Base-by-base conservation (phyloP, 30 jellyfish, hydroid and myxozoan species). In the Nemopilema nomurai region DNA sequence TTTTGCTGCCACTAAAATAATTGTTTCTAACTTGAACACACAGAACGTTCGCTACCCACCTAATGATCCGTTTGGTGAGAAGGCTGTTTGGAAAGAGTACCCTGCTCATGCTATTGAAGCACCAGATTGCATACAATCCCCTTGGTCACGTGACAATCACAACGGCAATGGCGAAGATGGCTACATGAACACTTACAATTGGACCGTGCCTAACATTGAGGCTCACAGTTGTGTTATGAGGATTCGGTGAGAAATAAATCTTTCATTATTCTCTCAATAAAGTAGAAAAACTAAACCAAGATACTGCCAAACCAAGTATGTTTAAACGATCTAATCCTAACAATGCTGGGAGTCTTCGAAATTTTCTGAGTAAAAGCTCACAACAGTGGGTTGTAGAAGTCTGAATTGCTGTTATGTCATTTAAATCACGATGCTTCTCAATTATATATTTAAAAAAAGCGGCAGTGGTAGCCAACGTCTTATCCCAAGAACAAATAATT, bases 141-240 rank as follows among this genome's bases (percentile, higher is more conserved):
- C 96, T 4, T 80, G 89, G 89, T 94, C 99, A 84, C 99, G 99
- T 79, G 99, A 94, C 66, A 94, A 94, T 71, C 99, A 94, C 87
- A 68, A 77, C 67, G 99, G 99, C 21, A 94, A 94, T 82, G 99
- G 99, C 28, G 62, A 53, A 16, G 84, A 80, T 51, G 99, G 97
- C 17, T 74, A 21, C 62, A 90, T 97, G 86, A 88, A 88, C 79
- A 90, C 57, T 50, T 94, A 88, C 74, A 84, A 94, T 84, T 94
- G 99, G 99, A 94, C 97, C 26, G 91, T 94, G 0, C 97, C 97
- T 21, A 69, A 88, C 32, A 69, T 74, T 28, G 63, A 81, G 25
- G 91, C 88, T 28, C 86, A 76, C 28, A 82, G 89, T 50, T 94
- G 99, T 62, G 97, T 88, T 6, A 62, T 94, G 83, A 77, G 99